Conservation (phyloP, 2,888 invertebrate species). For the Oscheius myriophilus region DNA sequence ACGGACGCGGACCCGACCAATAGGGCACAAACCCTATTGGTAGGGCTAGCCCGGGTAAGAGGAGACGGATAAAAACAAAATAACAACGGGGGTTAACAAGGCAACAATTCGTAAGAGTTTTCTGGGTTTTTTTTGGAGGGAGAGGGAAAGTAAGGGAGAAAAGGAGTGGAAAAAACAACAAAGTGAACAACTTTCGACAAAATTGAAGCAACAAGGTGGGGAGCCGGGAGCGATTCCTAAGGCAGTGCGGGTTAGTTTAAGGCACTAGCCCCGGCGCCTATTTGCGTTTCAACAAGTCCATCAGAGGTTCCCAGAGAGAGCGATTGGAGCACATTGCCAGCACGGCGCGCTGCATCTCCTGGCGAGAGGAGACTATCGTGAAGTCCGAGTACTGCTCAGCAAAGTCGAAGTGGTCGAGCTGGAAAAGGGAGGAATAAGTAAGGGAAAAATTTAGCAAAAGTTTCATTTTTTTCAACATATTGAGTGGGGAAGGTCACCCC, state of each 20-base stretch:
- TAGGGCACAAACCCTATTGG: too few relatives aligned
- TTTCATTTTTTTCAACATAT: too few relatives aligned
- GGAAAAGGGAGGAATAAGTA: conserved; percentile 20
- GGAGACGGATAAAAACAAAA: neutral
- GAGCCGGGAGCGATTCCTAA: neutral
- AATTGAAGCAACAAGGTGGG: conserved; percentile 7
- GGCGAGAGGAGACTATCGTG: conserved; percentile 43
- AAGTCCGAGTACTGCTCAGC: conserved; percentile 55
- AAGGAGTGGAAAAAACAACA: conserved; percentile 9
- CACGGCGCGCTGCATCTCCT: conserved; percentile 59
- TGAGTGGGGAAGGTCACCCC: too few relatives aligned
- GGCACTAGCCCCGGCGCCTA: neutral
- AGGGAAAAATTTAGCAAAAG: too few relatives aligned
- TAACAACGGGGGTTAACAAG: conserved; percentile 16
- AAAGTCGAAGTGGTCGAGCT: conserved; percentile 60
- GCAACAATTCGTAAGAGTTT: conserved; percentile 30
- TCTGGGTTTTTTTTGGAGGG: conserved; percentile 8
- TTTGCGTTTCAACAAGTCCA: conserved; percentile 30
- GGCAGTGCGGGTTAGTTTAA: neutral
- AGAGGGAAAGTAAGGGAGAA: conserved; percentile 2
- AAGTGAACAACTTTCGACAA: neutral
- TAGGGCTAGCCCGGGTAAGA: neutral
- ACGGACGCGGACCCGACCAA: too few relatives aligned
- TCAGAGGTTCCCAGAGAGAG: conserved; percentile 33
- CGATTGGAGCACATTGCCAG: conserved; percentile 55